Conservation (phyloP, 2,888 invertebrate species). For the Drosophila buzzatii region DNA sequence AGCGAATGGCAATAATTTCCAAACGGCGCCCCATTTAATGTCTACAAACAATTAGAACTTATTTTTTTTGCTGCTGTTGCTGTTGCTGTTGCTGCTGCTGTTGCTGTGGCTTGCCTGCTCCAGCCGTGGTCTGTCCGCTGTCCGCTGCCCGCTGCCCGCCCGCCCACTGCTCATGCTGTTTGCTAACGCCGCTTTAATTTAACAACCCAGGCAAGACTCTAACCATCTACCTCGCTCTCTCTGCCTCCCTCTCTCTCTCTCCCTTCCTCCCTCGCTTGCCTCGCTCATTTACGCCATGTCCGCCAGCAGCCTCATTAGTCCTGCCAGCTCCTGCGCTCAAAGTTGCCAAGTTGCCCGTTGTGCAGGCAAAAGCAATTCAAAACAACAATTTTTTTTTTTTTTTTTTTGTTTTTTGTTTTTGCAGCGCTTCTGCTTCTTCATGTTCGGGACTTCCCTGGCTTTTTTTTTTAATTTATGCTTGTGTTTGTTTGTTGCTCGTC, state of each 20-base stretch:
- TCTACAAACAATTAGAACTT: slow-evolving; percentile 78
- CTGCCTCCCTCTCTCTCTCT: background rate
- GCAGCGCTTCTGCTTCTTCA: slow-evolving; percentile 8
- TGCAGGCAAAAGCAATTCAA: slow-evolving; percentile 62
- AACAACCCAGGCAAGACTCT: slow-evolving; percentile 24
- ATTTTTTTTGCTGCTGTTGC: slow-evolving; percentile 31
- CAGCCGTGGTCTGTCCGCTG: too few relatives aligned
- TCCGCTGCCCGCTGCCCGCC: background rate
- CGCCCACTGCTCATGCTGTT: background rate
- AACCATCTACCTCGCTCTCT: background rate
- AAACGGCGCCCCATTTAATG: slow-evolving; percentile 75
- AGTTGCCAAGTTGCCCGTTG: slow-evolving; percentile 60
- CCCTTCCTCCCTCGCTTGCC: background rate
- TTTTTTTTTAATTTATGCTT: slow-evolving; percentile 47
- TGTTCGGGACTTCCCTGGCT: slow-evolving; percentile 17
- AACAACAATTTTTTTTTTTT: slow-evolving; percentile 50
- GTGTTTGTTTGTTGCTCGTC: slow-evolving; percentile 34
- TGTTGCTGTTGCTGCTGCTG: slow-evolving; percentile 18
- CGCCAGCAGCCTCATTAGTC: slow-evolving; percentile 66
- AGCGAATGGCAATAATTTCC: slow-evolving; percentile 74
- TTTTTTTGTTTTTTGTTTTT: slow-evolving; percentile 30
- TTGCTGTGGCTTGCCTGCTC: slow-evolving; percentile 10
- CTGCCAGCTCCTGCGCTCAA: slow-evolving; percentile 56
- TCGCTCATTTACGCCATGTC: slow-evolving; percentile 60
- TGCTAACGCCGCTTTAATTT: slow-evolving; percentile 40